phyloP scores from a whole-genome alignment of 1,140 invertebrate species.

The Hyphantria cunea region DNA sequence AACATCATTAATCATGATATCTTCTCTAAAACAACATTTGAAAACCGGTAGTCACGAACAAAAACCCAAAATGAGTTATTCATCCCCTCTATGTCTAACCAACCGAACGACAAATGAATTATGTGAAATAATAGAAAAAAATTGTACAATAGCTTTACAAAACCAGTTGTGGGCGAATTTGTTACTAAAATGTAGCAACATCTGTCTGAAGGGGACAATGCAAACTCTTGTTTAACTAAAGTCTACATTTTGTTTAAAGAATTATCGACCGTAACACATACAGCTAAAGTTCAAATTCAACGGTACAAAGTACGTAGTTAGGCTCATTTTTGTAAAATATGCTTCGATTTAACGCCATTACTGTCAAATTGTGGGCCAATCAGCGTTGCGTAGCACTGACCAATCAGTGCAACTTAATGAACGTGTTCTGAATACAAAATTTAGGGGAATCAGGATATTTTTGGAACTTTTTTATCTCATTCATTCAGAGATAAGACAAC shows the following conservation, averaged over 20 bases:
- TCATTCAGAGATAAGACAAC: too few relatives aligned
- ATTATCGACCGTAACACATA: conserved; percentile 14
- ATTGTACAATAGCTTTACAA: conserved; percentile 70
- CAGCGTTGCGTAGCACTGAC: conserved; percentile 54
- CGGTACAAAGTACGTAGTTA: conserved; percentile 8
- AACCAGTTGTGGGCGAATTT: conserved; percentile 76
- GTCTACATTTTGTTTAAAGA: neutral
- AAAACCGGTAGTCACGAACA: conserved; percentile 67
- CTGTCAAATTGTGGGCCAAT: conserved; percentile 79
- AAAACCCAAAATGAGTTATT: conserved; percentile 68
- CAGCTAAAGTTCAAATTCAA: conserved; percentile 26
- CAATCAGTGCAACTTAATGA: conserved; percentile 54
- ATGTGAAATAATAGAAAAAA: conserved; percentile 77
- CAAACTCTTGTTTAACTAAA: conserved; percentile 17
- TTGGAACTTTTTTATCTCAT: conserved; percentile 58
- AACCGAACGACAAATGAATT: conserved; percentile 78
- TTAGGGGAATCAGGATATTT: conserved; percentile 62
- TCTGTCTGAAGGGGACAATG: conserved; percentile 67
- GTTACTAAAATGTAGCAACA: conserved; percentile 79
- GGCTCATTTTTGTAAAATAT: conserved; percentile 25
- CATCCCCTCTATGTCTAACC: conserved; percentile 75
- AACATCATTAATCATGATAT: conserved; percentile 21
- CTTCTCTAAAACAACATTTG: conserved; percentile 38
- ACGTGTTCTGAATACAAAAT: conserved; percentile 73
- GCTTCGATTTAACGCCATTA: conserved; percentile 75